Evolutionary conservation across 2,888 invertebrate species (phyloP), one percentile per base, ranked within the genome.

Genomic region (Magallana nippona): DNA sequence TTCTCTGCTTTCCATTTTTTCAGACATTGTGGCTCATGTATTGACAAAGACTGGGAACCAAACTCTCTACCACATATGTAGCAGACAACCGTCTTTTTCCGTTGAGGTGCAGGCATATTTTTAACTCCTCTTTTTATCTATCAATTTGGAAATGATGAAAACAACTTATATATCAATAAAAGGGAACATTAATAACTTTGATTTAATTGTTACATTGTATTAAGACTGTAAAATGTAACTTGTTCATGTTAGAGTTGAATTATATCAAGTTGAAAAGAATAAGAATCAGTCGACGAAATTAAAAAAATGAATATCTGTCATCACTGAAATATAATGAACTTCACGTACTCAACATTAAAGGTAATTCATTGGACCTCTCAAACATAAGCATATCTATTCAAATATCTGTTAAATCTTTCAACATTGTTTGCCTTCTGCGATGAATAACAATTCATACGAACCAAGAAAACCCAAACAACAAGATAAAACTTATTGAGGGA

Each of bases 1-100:
- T 96, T 96, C 89, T 96, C 95, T 10, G 92, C 89, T 55, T 95
- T 95, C 96, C 96, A 96, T 90, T 96, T 96, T 88, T 95, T 95
- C 84, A 96, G 91, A 90, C 96, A 96, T 90, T 96, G 96, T 5
- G 96, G 96, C 90, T 96, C 96, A 93, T 96, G 96, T 84, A 96
- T 96, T 80, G 94, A 94, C 32, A 96, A 95, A 79, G 96, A 96
- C 89, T 95, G 95, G 0, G 95, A 95, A 56, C 96, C 96, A 91
- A 96, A 96, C 90, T 95, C 95, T 84, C 96, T 94, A 1, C 96
- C 96, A 90, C 96, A 96, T 88, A 96, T 95, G 92, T 96, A 95
- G 91, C 96, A 96, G 83, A 94, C 94, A 8, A 94, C 93, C 10
- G 94, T 93, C 62, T 85, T 88, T 82, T 88, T 88, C 77, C 83